Evolutionary conservation across 2,113 vertebrate genomes (phyloP).

Genomic region (Anolis carolinensis): DNA sequence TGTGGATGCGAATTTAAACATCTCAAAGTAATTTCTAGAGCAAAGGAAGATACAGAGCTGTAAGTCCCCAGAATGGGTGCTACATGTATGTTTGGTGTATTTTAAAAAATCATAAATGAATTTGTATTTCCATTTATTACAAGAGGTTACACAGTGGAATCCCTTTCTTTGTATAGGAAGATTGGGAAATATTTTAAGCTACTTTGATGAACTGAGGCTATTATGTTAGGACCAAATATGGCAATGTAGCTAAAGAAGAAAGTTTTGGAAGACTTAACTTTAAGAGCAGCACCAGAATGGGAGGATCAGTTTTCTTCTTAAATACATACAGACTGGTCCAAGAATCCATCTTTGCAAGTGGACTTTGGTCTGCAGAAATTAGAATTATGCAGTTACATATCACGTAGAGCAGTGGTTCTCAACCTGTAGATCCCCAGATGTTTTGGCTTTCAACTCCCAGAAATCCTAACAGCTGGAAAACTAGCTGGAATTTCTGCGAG

Average conservation of each 20-base stretch:
- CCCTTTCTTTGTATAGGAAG: neutral
- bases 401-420: no score
- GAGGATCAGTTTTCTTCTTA: no score
- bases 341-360: no score
- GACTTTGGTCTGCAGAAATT: no score
- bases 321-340: no score
- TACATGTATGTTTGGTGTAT: neutral
- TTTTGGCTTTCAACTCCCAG: no score
- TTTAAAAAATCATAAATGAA: neutral
- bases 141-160: neutral
- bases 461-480: no score
- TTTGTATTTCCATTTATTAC: constrained; percentile 5
- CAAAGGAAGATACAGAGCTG: neutral
- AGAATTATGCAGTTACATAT: no score
- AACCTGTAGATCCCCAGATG: no score
- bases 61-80: neutral
- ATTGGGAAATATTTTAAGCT: neutral
- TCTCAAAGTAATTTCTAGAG: neutral
- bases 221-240: neutral
- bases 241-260: neutral
- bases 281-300: neutral
- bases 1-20: neutral
- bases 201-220: neutral
- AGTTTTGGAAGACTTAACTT: neutral
- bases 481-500: no score